Evolutionary conservation across 2,797 vertebrate species (phyloP), one percentile per base, ranked within the genome.

Genomic region (Tauraco hartlaubi): DNA sequence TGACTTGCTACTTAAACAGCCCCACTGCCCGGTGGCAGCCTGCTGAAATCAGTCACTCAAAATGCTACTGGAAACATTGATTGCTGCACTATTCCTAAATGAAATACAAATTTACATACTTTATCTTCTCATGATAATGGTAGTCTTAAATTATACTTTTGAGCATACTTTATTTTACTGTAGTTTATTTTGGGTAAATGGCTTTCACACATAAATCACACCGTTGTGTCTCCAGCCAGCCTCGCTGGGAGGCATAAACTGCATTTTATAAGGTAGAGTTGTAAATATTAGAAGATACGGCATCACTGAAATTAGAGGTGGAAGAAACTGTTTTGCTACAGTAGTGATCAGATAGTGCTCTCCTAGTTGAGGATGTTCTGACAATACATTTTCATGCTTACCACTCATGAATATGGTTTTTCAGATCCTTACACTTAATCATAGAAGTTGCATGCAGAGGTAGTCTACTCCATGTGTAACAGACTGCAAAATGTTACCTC

Each of bases 171-270:
- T 79, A 51, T 89, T 94, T 92, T 88, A 71, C 56, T 78, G 31
- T 73, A 79, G 80, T 69, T 96, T 95, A 84, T 93, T 95, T 95
- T 88, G 61, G 20, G 43, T 37, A 93, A 90, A 75, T 81, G 66
- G n/a, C 58, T 83, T 90, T 81, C 58, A 35, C 43, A 55, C 48
- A 49, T 91, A 73, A 90, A 84, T 96, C 66, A 55, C 26, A n/a
- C 28, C 9, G 16, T 37, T 86, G 59, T 54, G 86, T 33, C 71
- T 85, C 37, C 41, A 76, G 52, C 31, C 37, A 64, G n/a, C 46
- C 67, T 85, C 4, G 0, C 31, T 84, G 63, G 63, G 37, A 87
- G 58, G 28, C 37, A 54, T 62, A 87, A 87, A 67, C 67, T 33
- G 44, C 22, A 12, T 83, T 56, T 51, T 31, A 7, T 56, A 84